These are phyloP conservation scores for Sycophaga agraensis DNA, from an alignment of 1,140 invertebrate genomes.

Conservation along the genomic window DNA sequence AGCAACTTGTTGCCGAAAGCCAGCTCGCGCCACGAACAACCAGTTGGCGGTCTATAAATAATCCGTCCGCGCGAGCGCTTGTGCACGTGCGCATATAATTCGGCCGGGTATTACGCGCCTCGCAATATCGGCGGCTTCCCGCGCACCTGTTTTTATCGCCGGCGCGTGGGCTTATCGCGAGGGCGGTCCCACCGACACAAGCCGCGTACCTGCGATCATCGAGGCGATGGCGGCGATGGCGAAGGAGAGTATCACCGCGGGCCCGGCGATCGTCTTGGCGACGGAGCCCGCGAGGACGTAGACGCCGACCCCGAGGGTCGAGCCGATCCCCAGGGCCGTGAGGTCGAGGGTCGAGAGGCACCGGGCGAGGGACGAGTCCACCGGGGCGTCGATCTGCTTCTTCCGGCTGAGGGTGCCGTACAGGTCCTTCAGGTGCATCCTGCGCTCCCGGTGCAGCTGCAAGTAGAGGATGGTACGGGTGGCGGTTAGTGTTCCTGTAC, in stretches of 20 bases:
- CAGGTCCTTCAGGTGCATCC: constrained; percentile 9
- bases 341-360: constrained; percentile 75
- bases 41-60: no score
- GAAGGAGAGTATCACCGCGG: constrained; percentile 81
- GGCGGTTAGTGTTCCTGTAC: no score
- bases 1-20: no score
- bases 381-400: constrained; percentile 30
- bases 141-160: no score
- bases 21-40: no score
- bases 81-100: no score
- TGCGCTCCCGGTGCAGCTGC: constrained; percentile 22
- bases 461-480: no score
- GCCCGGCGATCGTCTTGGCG: constrained; percentile 76
- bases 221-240: constrained; percentile 83
- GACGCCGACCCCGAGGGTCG: constrained; percentile 84
- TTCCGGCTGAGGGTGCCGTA: constrained; percentile 39
- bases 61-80: no score
- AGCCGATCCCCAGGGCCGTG: constrained; percentile 79
- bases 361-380: constrained; percentile 58
- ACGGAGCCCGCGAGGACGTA: constrained; percentile 86
- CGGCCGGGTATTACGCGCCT: no score
- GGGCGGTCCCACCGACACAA: no score
- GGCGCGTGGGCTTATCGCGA: no score
- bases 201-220: constrained; percentile 72
- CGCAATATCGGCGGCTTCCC: no score